Evolutionary conservation across 2,113 vertebrate genomes (phyloP), one percentile per base, ranked within the genome.

Genomic region (Irena cyanogastra): DNA sequence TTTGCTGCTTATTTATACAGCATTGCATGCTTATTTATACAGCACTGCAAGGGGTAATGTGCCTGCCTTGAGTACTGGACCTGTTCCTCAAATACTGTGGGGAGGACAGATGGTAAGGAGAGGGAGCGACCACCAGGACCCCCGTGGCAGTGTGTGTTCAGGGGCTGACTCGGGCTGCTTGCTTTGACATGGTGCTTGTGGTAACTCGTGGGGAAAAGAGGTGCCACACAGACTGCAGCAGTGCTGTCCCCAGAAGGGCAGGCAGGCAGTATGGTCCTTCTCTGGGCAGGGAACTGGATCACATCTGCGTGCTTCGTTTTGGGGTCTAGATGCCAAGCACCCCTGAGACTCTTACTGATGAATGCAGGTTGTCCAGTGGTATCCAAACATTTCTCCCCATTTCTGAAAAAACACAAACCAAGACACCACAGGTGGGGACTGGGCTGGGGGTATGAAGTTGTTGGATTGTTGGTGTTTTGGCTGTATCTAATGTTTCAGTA

Each of bases 241-340:
- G 56, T 27, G 65, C 69, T 82, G 63, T 33, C 24, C 50, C 7
- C 39, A 44, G 65, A 42, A 12, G 30, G 45, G 72, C 22, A 56
- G 30, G n/a, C 3, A 4, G 19, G n/a, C 3, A 4, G 19, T 41
- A 8, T 2, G 0, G 11, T 74, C 21, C 22, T 35, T 30, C 4
- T 64, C 30, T 54, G 5, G 3, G 23, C 16, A 52, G n/a, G 37
- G 59, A 41, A 6, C 24, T 7, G 26, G 59, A 56, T 41, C 24
- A 27, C 22, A 35, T 52, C 72, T 45, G 20, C 56, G 10, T 72
- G 37, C 28, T 56, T 47, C 35, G 23, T 16, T 23, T 45, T 60
- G 37, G 3, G 10, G 7, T 39, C 15, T 14, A 3, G 33, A 5
- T 81, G 44, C 22, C 6, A 28, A 69, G n/a, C n/a, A n/a, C 26